Conservation (phyloP, 2,797 vertebrate genomes). For the Sphaeramia orbicularis region DNA sequence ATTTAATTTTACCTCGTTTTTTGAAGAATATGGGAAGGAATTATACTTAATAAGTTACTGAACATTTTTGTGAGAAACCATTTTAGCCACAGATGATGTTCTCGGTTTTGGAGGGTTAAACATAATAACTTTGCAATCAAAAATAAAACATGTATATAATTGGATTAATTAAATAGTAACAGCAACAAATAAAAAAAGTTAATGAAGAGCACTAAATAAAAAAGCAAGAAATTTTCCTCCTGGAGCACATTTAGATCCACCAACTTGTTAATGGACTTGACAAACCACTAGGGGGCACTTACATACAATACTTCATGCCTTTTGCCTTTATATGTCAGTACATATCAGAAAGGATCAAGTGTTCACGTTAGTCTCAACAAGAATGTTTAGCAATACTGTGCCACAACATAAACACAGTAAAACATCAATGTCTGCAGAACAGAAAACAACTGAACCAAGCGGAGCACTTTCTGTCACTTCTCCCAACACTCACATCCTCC, state of each 20-base stretch:
- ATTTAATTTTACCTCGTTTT: too few relatives aligned
- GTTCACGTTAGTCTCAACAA: conserved; percentile 37
- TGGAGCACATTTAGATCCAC: conserved; percentile 15
- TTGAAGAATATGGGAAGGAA: too few relatives aligned
- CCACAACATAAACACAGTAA: conserved; percentile 25
- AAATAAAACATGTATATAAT: too few relatives aligned
- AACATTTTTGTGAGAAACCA: too few relatives aligned
- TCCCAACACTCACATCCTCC: conserved; percentile 31
- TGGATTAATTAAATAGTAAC: background rate
- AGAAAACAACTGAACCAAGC: conserved; percentile 38
- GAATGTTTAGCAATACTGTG: conserved; percentile 26
- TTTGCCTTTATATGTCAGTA: conserved; percentile 34
- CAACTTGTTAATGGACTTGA: conserved; percentile 35
- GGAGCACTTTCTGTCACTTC: conserved; percentile 32
- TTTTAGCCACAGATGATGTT: too few relatives aligned
- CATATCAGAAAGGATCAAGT: conserved; percentile 40
- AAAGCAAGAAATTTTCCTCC: conserved; percentile 7
- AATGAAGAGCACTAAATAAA: background rate
- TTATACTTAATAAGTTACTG: too few relatives aligned
- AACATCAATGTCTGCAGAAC: conserved; percentile 39
- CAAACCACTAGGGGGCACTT: conserved; percentile 83
- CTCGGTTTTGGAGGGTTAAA: too few relatives aligned
- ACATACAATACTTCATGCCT: conserved; percentile 66
- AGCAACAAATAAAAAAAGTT: background rate
- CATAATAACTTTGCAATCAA: background rate